Conservation (phyloP, 1,140 invertebrate species). For the Melitaea cinxia region DNA sequence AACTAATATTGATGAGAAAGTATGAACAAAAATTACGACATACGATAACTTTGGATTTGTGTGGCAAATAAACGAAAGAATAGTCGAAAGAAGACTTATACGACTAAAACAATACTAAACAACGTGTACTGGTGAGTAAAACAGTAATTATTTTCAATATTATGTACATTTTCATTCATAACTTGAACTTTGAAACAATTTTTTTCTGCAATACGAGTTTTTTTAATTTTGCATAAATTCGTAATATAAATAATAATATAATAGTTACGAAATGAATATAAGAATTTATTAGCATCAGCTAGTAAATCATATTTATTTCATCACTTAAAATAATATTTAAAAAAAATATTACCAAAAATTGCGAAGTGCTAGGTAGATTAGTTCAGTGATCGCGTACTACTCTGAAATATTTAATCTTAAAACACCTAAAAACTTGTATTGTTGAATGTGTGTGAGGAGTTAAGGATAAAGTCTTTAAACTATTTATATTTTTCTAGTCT, state of each 20-base stretch:
- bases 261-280: background rate
- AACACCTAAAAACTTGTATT: no score
- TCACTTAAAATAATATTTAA: no score
- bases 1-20: constrained; percentile 9
- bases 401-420: no score
- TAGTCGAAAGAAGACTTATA: background rate
- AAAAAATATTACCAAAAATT: no score
- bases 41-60: background rate
- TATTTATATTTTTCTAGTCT: no score
- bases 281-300: no score
- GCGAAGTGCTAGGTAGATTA: no score
- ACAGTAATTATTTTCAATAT: background rate
- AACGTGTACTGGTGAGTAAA: background rate
- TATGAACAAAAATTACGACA: constrained; percentile 18
- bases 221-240: background rate
- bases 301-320: no score
- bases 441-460: no score
- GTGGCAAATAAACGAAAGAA: constrained; percentile 2
- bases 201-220: background rate
- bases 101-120: background rate
- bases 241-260: background rate
- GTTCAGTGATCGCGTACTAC: no score
- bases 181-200: background rate
- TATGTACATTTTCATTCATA: background rate
- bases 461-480: no score